Evolutionary conservation across 2,797 vertebrate species (phyloP), one percentile per base, ranked within the genome.

Genomic region (Taenioides sp.): DNA sequence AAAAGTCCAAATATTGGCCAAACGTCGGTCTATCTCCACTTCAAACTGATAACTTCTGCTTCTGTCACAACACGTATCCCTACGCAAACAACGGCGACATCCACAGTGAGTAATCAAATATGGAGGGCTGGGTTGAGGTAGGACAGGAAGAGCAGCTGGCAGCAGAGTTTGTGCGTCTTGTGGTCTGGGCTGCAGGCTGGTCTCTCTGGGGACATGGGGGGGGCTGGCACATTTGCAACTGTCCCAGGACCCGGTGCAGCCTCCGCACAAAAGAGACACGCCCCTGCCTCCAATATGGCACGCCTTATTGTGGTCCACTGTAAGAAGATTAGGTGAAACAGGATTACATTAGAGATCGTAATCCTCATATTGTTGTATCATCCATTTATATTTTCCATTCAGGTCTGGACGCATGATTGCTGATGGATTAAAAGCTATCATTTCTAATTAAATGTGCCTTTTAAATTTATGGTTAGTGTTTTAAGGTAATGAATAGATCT

Each of bases 241-340:
- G 84, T 85, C 81, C 75, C 52, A 1, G 40, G 3, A 74, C 73
- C 55, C 67, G 77, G 69, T 25, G 77, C 76, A 82, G 77, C 64
- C 62, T 37, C 75, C 60, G 74, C 80, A 90, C 86, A 89, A 90
- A 87, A 72, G 79, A 34, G 84, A 79, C 89, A 86, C 88, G 83
- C 87, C 83, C 89, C 37, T 77, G 73, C 75, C 18, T 87, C 82
- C 77, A 70, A 80, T 55, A 81, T 71, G 63, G 72, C 75, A 66
- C 71, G 75, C 70, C 66, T 76, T 80, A 78, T 67, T 77, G 57
- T 73, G 69, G 76, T 52, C 67, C 18, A 58, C 63, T 61, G 54
- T 81, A 84, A 87, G 75, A n/a, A 84, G 83, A 89, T 88, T 89
- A 86, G 28, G 72, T 67, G 60, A 76, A 75, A 81, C 82, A 67